These are phyloP conservation scores for Drosophila mauritiana DNA, from an alignment of 1,140 invertebrate species.

Conservation along the genomic window DNA sequence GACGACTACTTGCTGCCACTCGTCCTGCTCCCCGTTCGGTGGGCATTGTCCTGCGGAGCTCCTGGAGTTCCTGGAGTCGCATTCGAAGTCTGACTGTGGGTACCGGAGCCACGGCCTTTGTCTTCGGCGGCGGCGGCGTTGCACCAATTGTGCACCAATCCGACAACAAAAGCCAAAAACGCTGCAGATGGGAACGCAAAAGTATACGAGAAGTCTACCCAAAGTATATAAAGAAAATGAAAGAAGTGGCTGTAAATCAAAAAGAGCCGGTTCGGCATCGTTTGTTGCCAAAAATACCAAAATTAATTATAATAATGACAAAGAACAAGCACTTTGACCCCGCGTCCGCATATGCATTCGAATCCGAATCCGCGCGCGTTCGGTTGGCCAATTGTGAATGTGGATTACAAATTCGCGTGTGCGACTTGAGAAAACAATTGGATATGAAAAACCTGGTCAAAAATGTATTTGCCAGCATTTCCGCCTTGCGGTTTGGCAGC, in stretches of 20 bases:
- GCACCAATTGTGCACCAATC: constrained; percentile 66
- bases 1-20: constrained; percentile 4
- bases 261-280: constrained; percentile 54
- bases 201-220: constrained; percentile 13
- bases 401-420: constrained; percentile 75
- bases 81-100: constrained; percentile 47
- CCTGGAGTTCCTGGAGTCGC: constrained; percentile 47
- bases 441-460: constrained; percentile 13
- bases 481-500: constrained; percentile 23
- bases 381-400: constrained; percentile 57
- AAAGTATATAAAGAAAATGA: constrained; percentile 13
- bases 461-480: constrained; percentile 53
- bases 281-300: constrained; percentile 50
- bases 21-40: constrained; percentile 26
- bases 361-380: constrained; percentile 42
- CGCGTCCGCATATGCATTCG: constrained; percentile 6
- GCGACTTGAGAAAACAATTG: constrained; percentile 27
- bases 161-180: constrained; percentile 28
- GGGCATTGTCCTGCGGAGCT: constrained; percentile 47
- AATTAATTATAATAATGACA: constrained; percentile 72
- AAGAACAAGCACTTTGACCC: constrained; percentile 30
- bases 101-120: constrained; percentile 43
- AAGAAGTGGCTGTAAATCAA: constrained; percentile 67
- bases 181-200: constrained; percentile 5
- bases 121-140: constrained; percentile 37